A percentile compares a stretch with the other conserved stretches of the same genome.
phyloP scores from a whole-genome alignment of 2,888 invertebrate genomes.

The Synanthedon formicaeformis region DNA sequence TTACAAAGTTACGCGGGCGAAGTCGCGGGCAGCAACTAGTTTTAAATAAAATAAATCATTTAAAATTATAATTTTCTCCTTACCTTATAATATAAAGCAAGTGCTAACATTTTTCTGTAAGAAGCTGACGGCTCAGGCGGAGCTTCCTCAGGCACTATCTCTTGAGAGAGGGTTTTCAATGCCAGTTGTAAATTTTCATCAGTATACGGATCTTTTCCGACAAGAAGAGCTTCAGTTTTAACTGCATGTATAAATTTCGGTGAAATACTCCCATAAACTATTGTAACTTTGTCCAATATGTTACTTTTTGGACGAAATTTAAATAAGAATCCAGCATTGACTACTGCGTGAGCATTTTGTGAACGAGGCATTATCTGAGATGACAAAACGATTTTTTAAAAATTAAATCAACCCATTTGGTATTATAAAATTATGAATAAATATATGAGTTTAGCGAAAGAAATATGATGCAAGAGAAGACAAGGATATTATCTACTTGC shows the following conservation, averaged over 20 bases:
- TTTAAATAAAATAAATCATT: no score
- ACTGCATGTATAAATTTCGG: conserved; percentile 69
- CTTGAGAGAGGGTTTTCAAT: conserved; percentile 59
- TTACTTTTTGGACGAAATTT: conserved; percentile 60
- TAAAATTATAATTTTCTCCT: neutral
- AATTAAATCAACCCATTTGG: no score
- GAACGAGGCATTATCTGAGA: conserved; percentile 79
- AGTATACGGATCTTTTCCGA: conserved; percentile 59
- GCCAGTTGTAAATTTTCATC: conserved; percentile 59
- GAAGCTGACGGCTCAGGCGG: conserved; percentile 72
- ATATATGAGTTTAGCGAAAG: no score
- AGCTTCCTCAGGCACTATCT: conserved; percentile 68
- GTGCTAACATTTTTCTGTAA: conserved; percentile 73
- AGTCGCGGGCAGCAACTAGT: no score
- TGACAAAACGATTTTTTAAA: neutral
- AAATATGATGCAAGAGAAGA: no score
- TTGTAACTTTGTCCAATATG: conserved; percentile 37
- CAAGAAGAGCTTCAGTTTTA: conserved; percentile 62
- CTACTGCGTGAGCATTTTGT: conserved; percentile 82
- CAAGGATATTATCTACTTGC: no score
- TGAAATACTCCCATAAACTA: conserved; percentile 59
- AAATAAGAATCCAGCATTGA: conserved; percentile 80
- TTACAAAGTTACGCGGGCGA: no score
- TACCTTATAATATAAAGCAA: conserved; percentile 77
- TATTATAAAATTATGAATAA: no score